Base-by-base conservation (phyloP, 2,888 invertebrate genomes). In the Tiliacea aurago region DNA sequence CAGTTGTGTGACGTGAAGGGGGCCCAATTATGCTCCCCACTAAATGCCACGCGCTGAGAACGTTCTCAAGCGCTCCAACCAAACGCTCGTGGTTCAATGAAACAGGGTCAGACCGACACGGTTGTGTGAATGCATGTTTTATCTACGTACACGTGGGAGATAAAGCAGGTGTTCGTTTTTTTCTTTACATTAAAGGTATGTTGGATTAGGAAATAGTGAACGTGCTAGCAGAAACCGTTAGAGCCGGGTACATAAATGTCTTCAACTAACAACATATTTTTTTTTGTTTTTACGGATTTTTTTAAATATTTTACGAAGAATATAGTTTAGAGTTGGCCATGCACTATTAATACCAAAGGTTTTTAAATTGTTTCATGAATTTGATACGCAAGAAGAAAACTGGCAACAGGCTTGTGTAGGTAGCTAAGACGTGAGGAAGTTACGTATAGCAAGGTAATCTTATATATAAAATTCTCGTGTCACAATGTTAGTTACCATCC, bases 1-100 rank as follows among this genome's bases (percentile, higher is more conserved):
- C 90, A 95, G 90, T 94, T 95, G 91, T 90, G 89, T 93, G 92
- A 92, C 92, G 94, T 93, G 95, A 95, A 95, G 95, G 94, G 95
- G 94, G 92, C 90, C 90, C 89, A 90, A 89, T 85, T 82, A 86
- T 87, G 89, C 91, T 83, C 86, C 86, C 86, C 91, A 87, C 90
- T 88, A 90, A 90, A 90, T 88, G 87, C 89, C 90, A 88, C 88
- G 78, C 80, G 84, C 84, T 88, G 90, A 89, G 90, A 92, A 91
- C 86, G 85, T 90, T 92, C 92, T 87, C 91, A 90, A 87, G 75
- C 87, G 82, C 78, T 87, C 86, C 84, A 80, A 84, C 86, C 84
- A 80, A 84, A 84, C 85, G 84, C 79, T 86, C 81, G 87, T 87
- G 86, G 88, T 91, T 92, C 90, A 90, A 89, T 89, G 87, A 90